Evolutionary conservation across 2,797 vertebrate species (phyloP).

Genomic region (Arrhamphus sclerolepis): DNA sequence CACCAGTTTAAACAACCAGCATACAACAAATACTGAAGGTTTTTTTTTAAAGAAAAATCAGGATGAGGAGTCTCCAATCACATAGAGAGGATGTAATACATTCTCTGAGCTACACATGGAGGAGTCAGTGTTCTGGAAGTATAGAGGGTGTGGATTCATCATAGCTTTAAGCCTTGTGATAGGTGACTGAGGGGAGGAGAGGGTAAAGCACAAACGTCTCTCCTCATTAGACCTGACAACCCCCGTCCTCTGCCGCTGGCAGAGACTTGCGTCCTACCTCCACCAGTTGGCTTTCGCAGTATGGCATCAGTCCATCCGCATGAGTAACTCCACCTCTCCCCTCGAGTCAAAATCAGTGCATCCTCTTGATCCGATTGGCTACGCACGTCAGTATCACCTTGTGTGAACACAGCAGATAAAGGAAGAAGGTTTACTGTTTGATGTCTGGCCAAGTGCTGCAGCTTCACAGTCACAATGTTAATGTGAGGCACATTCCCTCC

Average conservation of each 20-base stretch:
- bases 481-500: conserved; percentile 52
- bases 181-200: conserved; percentile 41
- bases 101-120: conserved; percentile 1
- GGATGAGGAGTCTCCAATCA: neutral
- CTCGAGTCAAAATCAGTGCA: conserved; percentile 58
- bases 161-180: conserved; percentile 34
- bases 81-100: neutral
- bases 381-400: conserved; percentile 61
- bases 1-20: neutral
- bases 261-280: conserved; percentile 46
- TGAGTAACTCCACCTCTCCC: conserved; percentile 49
- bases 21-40: neutral
- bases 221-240: conserved; percentile 54
- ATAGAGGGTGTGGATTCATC: conserved; percentile 34
- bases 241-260: conserved; percentile 35
- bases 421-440: conserved; percentile 43
- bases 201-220: conserved; percentile 42
- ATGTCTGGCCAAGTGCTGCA: conserved; percentile 55
- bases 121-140: conserved; percentile 1
- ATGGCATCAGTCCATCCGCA: conserved; percentile 46
- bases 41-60: neutral
- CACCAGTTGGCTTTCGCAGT: conserved; percentile 35
- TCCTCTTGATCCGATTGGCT: conserved; percentile 62
- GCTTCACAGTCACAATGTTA: conserved; percentile 33
- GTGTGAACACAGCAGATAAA: conserved; percentile 66